Evolutionary conservation across 2,888 invertebrate genomes (phyloP), one percentile per base, ranked within the genome.

Genomic region (Amphipyra tragopoginis): DNA sequence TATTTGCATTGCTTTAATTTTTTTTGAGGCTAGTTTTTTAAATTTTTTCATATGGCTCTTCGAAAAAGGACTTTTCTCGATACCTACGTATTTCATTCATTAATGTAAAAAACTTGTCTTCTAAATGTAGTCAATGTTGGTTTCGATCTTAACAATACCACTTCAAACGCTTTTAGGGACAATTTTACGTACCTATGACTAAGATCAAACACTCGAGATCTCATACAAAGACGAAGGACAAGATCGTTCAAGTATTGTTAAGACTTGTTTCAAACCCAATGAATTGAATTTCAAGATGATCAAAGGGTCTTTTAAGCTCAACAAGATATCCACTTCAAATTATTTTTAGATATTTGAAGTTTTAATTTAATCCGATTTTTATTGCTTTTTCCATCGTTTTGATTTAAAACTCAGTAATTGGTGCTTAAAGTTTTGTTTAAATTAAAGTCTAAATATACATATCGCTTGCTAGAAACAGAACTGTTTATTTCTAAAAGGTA

Each of bases 251-350:
- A 63, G 58, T 36, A 57, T 61, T 45, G 21, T 63, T 49, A 39
- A 57, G 49, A 55, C 40, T 63, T 69, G 59, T 72, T 76, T 65
- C 57, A 66, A 70, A 74, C 45, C 45, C 75, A 70, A 43, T 66
- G 55, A 70, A 66, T 52, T 71, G 45, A 65, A 49, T 61, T 71
- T 63, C 42, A 51, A 52, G 43, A 43, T 39, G 15, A 40, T 59
- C 21, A 2, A 21, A 57, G 38, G 14, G 11, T 36, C 11, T 15
- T 39, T 15, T 13, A 14, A 13, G 21, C 21, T 39, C n/a, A 26
- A 38, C 7, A 0, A 33, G 11, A 34, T 15, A 13, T 39, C 29
- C 15, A 0, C 1, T 40, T 40, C 10, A 40, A 2, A 10, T 11
- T 29, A 34, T 49, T 42, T 39, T 51, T 15, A 43, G n/a, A 42